phyloP scores from a whole-genome alignment of 2,888 invertebrate genomes.

The Papilio elwesi region DNA sequence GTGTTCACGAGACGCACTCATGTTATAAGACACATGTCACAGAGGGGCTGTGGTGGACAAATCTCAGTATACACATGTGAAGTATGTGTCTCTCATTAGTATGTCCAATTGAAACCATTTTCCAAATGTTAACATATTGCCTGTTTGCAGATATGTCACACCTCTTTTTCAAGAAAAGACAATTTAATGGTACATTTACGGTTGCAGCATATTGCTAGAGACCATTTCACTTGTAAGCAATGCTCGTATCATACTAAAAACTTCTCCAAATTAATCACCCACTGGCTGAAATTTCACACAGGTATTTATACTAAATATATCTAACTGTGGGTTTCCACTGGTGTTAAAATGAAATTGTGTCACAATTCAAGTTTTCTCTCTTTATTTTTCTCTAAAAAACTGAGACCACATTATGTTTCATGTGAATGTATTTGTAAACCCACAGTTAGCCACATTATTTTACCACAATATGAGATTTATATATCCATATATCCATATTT shows the following conservation, averaged over 20 bases:
- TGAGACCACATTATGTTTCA: too few species aligned
- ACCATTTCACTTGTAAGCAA: conserved; percentile 62
- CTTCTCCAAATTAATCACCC: conserved; percentile 69
- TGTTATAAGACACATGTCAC: conserved; percentile 87
- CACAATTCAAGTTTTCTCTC: too few species aligned
- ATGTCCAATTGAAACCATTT: background rate
- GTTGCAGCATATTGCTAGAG: conserved; percentile 75
- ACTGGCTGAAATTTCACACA: conserved; percentile 64
- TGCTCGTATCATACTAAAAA: conserved; percentile 65
- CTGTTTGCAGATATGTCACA: conserved; percentile 84
- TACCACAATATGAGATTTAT: too few species aligned
- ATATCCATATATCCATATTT: too few species aligned
- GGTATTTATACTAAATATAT: conserved; percentile 50
- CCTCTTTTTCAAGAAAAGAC: conserved; percentile 88
- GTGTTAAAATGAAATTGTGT: too few species aligned
- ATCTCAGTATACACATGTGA: conserved; percentile 62
- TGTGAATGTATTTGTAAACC: too few species aligned
- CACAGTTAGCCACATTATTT: too few species aligned
- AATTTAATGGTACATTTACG: conserved; percentile 90
- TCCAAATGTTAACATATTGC: background rate
- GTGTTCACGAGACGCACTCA: conserved; percentile 91
- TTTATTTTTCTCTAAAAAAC: too few species aligned
- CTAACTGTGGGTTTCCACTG: too few species aligned
- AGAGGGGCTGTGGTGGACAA: conserved; percentile 87
- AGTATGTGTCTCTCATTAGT: conserved; percentile 54